Base-by-base conservation (phyloP, 2,113 vertebrate genomes). In the Lontra canadensis region DNA sequence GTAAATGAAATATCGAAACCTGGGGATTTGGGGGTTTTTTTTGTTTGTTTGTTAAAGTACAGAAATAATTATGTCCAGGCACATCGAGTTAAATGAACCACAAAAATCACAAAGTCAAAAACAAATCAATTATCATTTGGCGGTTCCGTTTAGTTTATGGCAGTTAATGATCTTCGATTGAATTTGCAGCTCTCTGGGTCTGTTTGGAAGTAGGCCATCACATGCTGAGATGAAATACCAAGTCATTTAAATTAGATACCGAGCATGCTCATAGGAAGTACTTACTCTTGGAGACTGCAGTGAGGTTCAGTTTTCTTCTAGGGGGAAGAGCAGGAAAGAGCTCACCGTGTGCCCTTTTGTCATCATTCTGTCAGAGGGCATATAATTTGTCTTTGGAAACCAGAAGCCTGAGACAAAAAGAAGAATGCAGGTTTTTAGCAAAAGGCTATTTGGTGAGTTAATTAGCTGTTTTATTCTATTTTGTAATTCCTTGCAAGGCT, bases 121-220 rank as follows among this genome's bases (percentile, higher is more conserved):
- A 79, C 82, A 96, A 86, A 97, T 97, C 94, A 49, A 0, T 89
- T 97, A 44, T 91, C 90, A 87, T 94, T 97, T 49, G 69, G 81
- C 95, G 61, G 92, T 96, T 90, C 93, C 74, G 49, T 92, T 93
- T 93, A 90, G 87, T 0, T 0, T 94, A 82, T 97, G 98, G 88
- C 97, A 96, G 61, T 95, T 97, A 98, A 96, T 61, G 96, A 96
- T 98, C 98, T 98, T 91, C 36, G 14, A 89, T 98, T 96, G 98
- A 90, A 93, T 96, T 93, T 97, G 47, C 95, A 97, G 96, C 97
- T 95, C 94, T 87, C 59, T 74, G 95, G 92, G 89, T 97, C 96
- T 96, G 93, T 97, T 98, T 98, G 97, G 97, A 99, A 99, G 97
- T 98, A 98, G 99, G 98, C 98, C 98, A 98, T 98, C 96, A 83